Base-by-base conservation (phyloP, 2,888 invertebrate species). In the Monopis laevigella region DNA sequence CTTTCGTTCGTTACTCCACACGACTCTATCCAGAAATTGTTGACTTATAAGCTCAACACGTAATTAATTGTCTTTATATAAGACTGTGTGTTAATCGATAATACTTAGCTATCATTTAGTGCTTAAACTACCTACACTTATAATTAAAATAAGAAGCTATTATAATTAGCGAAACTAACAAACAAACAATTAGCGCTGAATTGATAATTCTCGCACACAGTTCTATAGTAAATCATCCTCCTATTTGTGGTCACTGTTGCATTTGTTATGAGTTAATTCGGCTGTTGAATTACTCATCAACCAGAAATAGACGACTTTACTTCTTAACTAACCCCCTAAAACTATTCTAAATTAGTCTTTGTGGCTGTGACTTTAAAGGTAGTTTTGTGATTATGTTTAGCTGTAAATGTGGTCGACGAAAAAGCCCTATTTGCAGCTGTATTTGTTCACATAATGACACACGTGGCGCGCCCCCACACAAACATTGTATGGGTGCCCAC, bases 361-460 rank as follows among this genome's bases (percentile, higher is more conserved):
- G 6, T 27, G 2, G 27, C 27, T 27, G 10, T n/a, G 27, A 3
- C n/a, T n/a, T n/a, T 2, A 27, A 27, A n/a, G 11, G 6, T 10
- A 27, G 27, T 6, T 30, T 3, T 30, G 3, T 30, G 13, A 30
- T 7, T 30, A 3, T 12, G 6, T 30, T 30, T 30, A n/a, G 30
- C 13, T 11, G 13, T 30, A 30, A 30, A 13, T 30, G 12, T 13
- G 30, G n/a, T n/a, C n/a, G n/a, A n/a, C n/a, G n/a, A n/a, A n/a
- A n/a, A n/a, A n/a, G 13, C 3, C 6, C 30, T 2, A 2, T 17
- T 32, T 17, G 34, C 30, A 34, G 46, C 41, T 44, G 44, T 50
- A 52, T 51, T 51, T 55, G 50, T 53, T 50, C 51, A 51, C 56
- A 50, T 52, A 55, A 53, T 51, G 49, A 55, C 51, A 56, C 51